Evolutionary conservation across 2,797 vertebrate genomes (phyloP).

Genomic region (Anguilla marmorata): DNA sequence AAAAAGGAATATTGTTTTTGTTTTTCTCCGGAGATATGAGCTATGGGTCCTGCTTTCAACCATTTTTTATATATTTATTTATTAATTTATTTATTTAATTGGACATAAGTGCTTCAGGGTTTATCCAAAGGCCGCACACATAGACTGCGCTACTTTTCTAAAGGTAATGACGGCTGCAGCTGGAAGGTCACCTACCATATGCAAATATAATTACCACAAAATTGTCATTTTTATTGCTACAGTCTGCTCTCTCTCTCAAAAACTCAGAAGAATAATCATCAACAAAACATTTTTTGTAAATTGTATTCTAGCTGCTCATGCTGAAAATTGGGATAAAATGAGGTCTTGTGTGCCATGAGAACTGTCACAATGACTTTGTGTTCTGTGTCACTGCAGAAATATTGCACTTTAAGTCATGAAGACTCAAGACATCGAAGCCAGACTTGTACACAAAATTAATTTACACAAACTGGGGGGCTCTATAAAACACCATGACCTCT

Average conservation of each 20-base stretch:
- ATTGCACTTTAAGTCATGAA: neutral
- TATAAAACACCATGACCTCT: neutral
- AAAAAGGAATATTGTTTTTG: neutral
- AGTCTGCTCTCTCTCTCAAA: neutral
- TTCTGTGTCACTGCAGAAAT: neutral
- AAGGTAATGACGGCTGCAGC: neutral
- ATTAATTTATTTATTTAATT: neutral
- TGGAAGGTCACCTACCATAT: neutral
- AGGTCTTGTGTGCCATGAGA: neutral
- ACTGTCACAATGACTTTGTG: neutral
- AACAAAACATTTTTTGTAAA: neutral
- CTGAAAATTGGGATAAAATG: neutral
- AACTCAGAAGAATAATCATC: neutral
- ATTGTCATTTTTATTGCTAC: constrained; percentile 9
- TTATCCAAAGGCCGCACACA: neutral
- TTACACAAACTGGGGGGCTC: neutral
- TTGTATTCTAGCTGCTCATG: neutral
- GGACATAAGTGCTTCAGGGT: neutral
- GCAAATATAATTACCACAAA: constrained; percentile 5
- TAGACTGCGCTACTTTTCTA: neutral
- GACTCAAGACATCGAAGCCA: neutral
- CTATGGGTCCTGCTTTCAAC: neutral
- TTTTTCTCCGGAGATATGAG: constrained; percentile 13
- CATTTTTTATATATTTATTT: neutral
- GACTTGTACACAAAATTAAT: neutral